These are phyloP conservation scores for Ormyrus labotus DNA, from an alignment of 2,888 invertebrate species.

Conservation along the genomic window DNA sequence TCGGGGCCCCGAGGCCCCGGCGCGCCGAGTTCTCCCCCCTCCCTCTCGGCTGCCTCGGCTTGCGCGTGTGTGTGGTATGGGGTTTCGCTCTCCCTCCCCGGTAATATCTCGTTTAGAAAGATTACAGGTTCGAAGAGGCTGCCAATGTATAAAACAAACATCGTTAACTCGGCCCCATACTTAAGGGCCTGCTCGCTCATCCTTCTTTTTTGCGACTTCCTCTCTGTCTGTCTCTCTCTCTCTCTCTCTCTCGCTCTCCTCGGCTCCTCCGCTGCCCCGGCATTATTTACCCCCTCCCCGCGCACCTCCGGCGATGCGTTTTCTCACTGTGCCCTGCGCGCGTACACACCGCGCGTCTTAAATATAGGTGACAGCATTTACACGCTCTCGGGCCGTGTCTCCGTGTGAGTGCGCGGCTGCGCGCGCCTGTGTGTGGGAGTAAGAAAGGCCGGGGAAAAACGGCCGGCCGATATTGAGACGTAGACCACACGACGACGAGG, in stretches of 20 bases:
- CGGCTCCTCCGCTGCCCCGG: slow-evolving; percentile 40
- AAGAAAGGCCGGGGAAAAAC: slow-evolving; percentile 57
- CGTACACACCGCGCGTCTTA: not conserved
- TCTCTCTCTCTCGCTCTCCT: slow-evolving; percentile 51
- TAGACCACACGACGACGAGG: slow-evolving; percentile 68
- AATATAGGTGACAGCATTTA: no score
- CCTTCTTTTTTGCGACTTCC: not conserved
- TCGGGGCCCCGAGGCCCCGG: slow-evolving; percentile 22
- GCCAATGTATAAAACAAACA: slow-evolving; percentile 76
- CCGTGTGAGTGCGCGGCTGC: not conserved
- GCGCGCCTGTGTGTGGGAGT: slow-evolving; percentile 3
- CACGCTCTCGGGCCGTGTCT: not conserved
- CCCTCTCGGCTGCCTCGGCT: slow-evolving; percentile 2
- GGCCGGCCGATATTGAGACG: slow-evolving; percentile 69
- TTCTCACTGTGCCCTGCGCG: not conserved
- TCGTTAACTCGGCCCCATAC: slow-evolving; percentile 75
- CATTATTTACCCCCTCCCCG: slow-evolving; percentile 48
- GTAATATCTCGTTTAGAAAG: slow-evolving; percentile 77
- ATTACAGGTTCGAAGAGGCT: slow-evolving; percentile 74
- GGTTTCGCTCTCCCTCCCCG: slow-evolving; percentile 55
- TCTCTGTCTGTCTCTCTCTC: slow-evolving; percentile 36
- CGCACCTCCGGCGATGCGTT: not conserved
- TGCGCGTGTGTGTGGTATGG: not conserved
- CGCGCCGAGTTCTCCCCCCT: slow-evolving; percentile 15
- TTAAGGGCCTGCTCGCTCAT: slow-evolving; percentile 60